Base-by-base conservation (phyloP, 2,888 invertebrate genomes). In the Patella depressa region DNA sequence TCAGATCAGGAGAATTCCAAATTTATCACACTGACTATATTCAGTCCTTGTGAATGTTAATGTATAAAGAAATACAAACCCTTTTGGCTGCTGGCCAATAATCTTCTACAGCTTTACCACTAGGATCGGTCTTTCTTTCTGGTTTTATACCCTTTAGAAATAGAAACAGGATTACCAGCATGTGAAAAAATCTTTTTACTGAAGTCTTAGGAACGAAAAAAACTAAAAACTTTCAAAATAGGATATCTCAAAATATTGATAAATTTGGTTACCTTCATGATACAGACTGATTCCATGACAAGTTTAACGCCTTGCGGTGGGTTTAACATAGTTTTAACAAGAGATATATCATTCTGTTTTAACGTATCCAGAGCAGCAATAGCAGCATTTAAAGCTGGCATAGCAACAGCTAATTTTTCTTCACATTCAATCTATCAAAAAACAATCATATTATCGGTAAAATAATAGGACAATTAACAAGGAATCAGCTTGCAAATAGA, bases 261-360 rank as follows among this genome's bases (percentile, higher is more conserved):
- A 45, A 45, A 12, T 34, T 4, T 19, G 14, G 74, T 71, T 70
- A 89, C 90, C 86, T 90, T 91, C 87, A 91, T 88, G 71, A 91
- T 90, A 77, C 91, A 91, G 75, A 91, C 89, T 59, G 91, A 87
- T 79, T 91, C 91, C 91, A 91, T 90, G 74, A 91, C 91, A 0
- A 91, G 85, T 76, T 87, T 89, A 15, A 91, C 91, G 24, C 90
- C 91, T 7, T 84, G 78, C 17, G 91, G 91, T 7, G 91, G 91
- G 78, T 89, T 91, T 12, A 81, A 76, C 90, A 91, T 89, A 0
- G 88, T 80, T 82, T 91, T 91, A 70, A 91, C 91, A 9, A 91
- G 87, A 55, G 89, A 87, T 82, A 91, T 91, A 83, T 91, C 91
- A 81, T 90, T 90, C 84, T 90, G 91, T 79, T 91, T 91, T 34